These are phyloP conservation scores for Lycia hirtaria DNA, from an alignment of 2,888 invertebrate genomes.

Conservation along the genomic window DNA sequence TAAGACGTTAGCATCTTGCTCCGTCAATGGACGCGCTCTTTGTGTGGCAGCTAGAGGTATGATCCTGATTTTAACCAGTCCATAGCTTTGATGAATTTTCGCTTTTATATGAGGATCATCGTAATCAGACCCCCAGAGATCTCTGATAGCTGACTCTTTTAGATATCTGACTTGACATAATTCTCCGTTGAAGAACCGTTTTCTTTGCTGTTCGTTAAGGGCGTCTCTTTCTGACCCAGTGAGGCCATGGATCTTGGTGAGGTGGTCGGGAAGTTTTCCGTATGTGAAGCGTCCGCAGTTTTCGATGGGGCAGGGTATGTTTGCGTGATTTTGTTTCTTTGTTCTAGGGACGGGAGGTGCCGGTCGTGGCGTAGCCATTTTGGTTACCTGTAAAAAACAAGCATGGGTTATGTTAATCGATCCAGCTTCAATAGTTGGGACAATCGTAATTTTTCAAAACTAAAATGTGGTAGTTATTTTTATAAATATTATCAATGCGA, in stretches of 20 bases:
- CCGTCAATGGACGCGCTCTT: slow-evolving; percentile 75
- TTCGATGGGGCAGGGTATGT: slow-evolving; percentile 83
- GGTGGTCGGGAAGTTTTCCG: slow-evolving; percentile 81
- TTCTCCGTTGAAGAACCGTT: slow-evolving; percentile 83
- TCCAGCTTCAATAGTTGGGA: no score
- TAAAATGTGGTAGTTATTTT: no score
- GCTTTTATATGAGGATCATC: slow-evolving; percentile 78
- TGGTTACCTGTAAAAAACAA: slow-evolving; percentile 36
- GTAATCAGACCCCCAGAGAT: slow-evolving; percentile 81
- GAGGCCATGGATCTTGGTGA: slow-evolving; percentile 81
- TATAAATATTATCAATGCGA: no score
- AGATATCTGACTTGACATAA: slow-evolving; percentile 81
- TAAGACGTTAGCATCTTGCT: slow-evolving; percentile 81
- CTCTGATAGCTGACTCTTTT: slow-evolving; percentile 82
- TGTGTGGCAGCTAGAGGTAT: slow-evolving; percentile 80
- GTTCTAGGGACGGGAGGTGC: slow-evolving; percentile 66
- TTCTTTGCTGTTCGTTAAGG: slow-evolving; percentile 81
- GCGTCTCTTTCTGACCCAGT: slow-evolving; percentile 79
- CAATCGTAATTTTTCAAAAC: no score
- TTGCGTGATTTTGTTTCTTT: slow-evolving; percentile 83
- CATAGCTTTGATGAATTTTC: slow-evolving; percentile 81
- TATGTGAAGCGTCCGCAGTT: slow-evolving; percentile 83
- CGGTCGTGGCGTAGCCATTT: slow-evolving; percentile 67
- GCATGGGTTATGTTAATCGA: no score
- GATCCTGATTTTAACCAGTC: slow-evolving; percentile 79